Evolutionary conservation across 2,113 vertebrate species (phyloP), one percentile per base, ranked within the genome.

Genomic region (Lota lota): DNA sequence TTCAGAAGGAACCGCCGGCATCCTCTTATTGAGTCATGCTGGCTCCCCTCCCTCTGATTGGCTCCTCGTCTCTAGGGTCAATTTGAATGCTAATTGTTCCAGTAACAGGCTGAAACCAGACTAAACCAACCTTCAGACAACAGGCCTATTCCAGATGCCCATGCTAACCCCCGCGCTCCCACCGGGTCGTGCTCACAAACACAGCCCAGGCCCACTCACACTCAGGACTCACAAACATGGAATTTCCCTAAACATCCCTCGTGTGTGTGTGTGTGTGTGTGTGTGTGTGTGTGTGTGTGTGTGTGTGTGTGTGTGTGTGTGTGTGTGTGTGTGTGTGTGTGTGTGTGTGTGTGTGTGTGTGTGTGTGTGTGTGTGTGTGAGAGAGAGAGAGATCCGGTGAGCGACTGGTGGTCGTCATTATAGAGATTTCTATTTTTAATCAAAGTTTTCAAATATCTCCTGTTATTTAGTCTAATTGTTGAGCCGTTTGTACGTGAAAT

Each of bases 41-140:
- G 17, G 6, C 56, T 4, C 50, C 12, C 63, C 22, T 20, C 64
- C 5, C 64, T 15, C 85, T 83, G 79, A 61, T 71, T 74, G 72
- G 63, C 47, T 54, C 1, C 79, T 80, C 33, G 59, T 63, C 57
- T 50, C 56, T 14, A 82, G 63, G 73, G 82, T 84, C 78, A 67
- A 82, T 79, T 86, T 78, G 72, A 82, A 80, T 75, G 81, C 73
- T 86, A 90, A 89, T 88, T 87, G 82, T 92, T 93, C 88, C 92
- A 84, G 85, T 89, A 90, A 92, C 79, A 78, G 74, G 70, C 63
- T 65, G 80, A 82, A 59, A 40, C 33, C 28, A 85, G 88, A 83
- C 85, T 87, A 85, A 89, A 88, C 79, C 66, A 58, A 79, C 75
- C 68, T 56, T 64, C 64, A 85, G 76, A 85, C 74, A 73, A 57